Evolutionary conservation across 2,113 vertebrate species (phyloP), one percentile per base, ranked within the genome.

Genomic region (Electrona antarctica): DNA sequence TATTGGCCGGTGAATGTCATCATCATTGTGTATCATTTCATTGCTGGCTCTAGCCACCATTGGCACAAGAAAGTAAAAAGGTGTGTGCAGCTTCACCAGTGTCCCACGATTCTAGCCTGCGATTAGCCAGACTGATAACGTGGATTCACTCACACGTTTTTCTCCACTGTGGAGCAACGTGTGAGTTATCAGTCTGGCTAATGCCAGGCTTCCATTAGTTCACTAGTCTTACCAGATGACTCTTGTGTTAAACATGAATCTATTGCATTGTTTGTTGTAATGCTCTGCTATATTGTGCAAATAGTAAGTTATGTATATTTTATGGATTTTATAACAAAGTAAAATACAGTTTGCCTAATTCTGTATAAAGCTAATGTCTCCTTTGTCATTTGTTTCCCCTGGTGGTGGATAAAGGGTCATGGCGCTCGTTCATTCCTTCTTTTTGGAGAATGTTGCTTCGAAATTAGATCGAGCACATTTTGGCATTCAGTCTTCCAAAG

Each of bases 251-350:
- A 21, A 21, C 14, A 50, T 75, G 74, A 74, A 21, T 21, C 21
- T 80, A 67, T 70, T 71, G 59, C 75, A 65, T 73, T 60, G 75
- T 64, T 67, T 65, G 67, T 72, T 65, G 71, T 67, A 69, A 69
- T 76, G 71, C n/a, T 73, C 51, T 64, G 45, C 80, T 66, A 41
- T 72, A 73, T 62, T 78, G 64, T 82, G 79, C 69, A 80, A 61
- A 82, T 59, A 79, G 64, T 79, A 81, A 85, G 73, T 59, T 28
- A 58, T 81, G 77, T 69, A 74, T 81, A 74, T 84, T 82, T 84
- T 80, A 70, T 46, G 69, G 62, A 69, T 76, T 77, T 76, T 76
- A 67, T 67, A 66, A 61, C n/a, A 63, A 68, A n/a, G 46, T 64
- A 49, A 66, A 79, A 76, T 72, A 67, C 45, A 71, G 48, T 68